Percentiles rank a stretch among this genome's conserved stretches.
Evolutionary conservation across 2,888 invertebrate species (phyloP).

Genomic region (Hirtodrosophila cameraria): DNA sequence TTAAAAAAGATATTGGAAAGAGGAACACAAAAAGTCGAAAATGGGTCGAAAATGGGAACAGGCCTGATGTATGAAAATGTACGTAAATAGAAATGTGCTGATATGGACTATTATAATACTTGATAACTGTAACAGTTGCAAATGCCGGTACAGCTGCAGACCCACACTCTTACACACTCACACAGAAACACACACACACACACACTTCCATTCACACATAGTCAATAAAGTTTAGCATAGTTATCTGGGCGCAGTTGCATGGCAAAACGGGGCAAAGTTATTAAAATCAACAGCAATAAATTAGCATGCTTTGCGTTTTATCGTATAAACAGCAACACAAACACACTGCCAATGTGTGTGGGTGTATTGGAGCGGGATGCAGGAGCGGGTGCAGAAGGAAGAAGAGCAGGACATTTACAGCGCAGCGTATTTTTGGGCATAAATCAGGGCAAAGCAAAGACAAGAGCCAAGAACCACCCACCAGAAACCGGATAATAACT

Average conservation of each 20-base stretch:
- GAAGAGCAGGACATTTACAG: conserved; percentile 38
- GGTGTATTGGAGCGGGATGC: conserved; percentile 6
- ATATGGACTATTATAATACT: background rate
- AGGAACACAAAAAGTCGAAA: too few relatives aligned
- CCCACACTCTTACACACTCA: conserved; percentile 3
- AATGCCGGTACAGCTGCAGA: conserved; percentile 6
- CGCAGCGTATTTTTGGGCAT: conserved; percentile 62
- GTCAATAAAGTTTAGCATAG: conserved; percentile 57
- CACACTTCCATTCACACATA: conserved; percentile 3
- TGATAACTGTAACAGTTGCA: conserved; percentile 12
- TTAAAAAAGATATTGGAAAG: too few relatives aligned
- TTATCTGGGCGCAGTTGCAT: conserved; percentile 56
- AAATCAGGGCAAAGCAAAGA: conserved; percentile 69
- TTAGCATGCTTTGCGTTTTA: conserved; percentile 71
- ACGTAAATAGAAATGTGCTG: background rate
- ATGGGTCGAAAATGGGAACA: too few relatives aligned
- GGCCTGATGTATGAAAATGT: too few relatives aligned
- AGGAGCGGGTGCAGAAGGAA: background rate
- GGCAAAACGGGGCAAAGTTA: conserved; percentile 56
- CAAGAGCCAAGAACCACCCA: conserved; percentile 41
- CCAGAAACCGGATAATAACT: conserved; percentile 23
- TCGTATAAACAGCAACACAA: conserved; percentile 41
- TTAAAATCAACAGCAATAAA: conserved; percentile 77
- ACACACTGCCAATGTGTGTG: conserved; percentile 4
- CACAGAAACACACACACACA: background rate